Percentiles rank a stretch among this genome's conserved stretches.
These are phyloP conservation scores for Muschampia plurimacula DNA, from an alignment of 2,888 invertebrate genomes.

Conservation along the genomic window DNA sequence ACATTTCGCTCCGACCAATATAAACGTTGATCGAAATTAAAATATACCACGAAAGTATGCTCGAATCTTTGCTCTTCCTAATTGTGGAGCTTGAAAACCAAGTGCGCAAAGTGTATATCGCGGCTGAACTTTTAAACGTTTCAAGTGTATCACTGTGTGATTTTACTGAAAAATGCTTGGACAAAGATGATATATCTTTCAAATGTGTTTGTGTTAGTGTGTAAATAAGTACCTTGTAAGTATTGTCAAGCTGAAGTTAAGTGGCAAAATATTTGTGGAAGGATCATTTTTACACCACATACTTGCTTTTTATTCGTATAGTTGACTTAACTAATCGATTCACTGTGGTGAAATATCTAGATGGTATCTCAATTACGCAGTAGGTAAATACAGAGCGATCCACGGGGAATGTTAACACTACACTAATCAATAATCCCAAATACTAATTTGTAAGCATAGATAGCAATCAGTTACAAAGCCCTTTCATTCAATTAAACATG, in stretches of 20 bases:
- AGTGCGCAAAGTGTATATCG: constrained; percentile 47
- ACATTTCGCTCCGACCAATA: constrained; percentile 71
- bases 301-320: neutral
- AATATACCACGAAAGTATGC: constrained; percentile 67
- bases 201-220: constrained; percentile 25
- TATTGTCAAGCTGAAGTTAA: constrained; percentile 15
- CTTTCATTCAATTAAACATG: constrained; percentile 10
- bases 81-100: constrained; percentile 39
- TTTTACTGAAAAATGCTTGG: constrained; percentile 11
- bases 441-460: constrained; percentile 18
- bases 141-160: constrained; percentile 38
- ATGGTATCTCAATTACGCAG: neutral
- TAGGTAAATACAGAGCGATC: neutral
- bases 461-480: constrained; percentile 12
- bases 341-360: neutral
- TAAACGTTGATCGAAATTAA: constrained; percentile 76
- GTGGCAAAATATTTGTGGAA: constrained; percentile 31
- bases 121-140: constrained; percentile 37
- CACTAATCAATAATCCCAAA: constrained; percentile 16
- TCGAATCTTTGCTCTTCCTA: constrained; percentile 51
- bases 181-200: neutral
- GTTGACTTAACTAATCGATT: neutral
- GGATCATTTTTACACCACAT: neutral
- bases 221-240: constrained; percentile 5
- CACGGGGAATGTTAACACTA: constrained; percentile 14